Percentiles rank a stretch among this genome's conserved stretches.
Evolutionary conservation across 2,888 invertebrate genomes (phyloP).

Genomic region (Bombylius major): DNA sequence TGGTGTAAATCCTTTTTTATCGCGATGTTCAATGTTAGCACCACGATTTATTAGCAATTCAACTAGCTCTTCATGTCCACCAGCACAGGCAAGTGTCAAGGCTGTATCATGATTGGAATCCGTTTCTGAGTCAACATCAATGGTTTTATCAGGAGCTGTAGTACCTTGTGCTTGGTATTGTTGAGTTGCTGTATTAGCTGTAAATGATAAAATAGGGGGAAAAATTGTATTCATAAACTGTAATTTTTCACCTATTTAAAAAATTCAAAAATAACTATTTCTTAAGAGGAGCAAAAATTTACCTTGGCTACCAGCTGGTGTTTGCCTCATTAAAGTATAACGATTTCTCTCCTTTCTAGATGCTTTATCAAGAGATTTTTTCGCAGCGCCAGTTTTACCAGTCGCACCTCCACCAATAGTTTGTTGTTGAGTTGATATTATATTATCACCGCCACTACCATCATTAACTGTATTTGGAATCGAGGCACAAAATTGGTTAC

Average conservation of each 20-base stretch:
- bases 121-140: conserved; percentile 95
- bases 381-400: conserved; percentile 30
- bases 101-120: conserved; percentile 99
- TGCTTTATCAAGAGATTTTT: conserved; percentile 34
- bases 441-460: conserved; percentile 21
- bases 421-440: conserved; percentile 17
- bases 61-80: conserved; percentile 92
- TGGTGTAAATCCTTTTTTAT: conserved; percentile 98
- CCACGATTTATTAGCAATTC: conserved; percentile 81
- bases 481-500: conserved; percentile 23
- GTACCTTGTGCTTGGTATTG: conserved; percentile 30
- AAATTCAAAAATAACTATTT: neutral
- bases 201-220: neutral
- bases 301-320: conserved; percentile 37
- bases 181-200: conserved; percentile 17
- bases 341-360: conserved; percentile 37
- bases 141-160: conserved; percentile 52
- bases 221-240: conserved; percentile 8
- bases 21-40: conserved; percentile 94
- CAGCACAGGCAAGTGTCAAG: conserved; percentile 91
- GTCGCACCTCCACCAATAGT: conserved; percentile 16
- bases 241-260: too few species aligned
- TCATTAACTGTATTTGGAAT: conserved; percentile 20
- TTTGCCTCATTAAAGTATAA: conserved; percentile 31
- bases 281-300: neutral